Percentiles rank a stretch among this genome's conserved stretches.
These are phyloP conservation scores for Ophion obscuratus DNA, from an alignment of 2,888 invertebrate species.

Conservation along the genomic window DNA sequence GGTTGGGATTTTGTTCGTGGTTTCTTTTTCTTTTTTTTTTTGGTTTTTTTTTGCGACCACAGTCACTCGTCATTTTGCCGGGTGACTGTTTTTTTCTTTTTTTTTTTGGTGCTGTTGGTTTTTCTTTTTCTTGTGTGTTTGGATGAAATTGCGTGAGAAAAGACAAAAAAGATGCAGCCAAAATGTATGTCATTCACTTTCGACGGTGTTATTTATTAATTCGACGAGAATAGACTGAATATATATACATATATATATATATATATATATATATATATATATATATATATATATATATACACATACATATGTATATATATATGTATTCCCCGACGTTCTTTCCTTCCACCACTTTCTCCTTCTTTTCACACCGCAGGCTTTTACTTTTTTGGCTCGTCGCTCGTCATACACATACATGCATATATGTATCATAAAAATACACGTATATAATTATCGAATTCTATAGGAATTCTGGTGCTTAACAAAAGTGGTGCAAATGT, in stretches of 20 bases:
- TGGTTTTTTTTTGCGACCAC: conserved; percentile 44
- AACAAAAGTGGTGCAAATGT: conserved; percentile 83
- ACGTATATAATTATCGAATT: conserved; percentile 48
- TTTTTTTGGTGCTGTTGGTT: conserved; percentile 10
- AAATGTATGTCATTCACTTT: conserved; percentile 65
- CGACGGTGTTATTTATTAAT: conserved; percentile 69
- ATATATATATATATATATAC: background rate
- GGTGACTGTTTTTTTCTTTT: conserved; percentile 53
- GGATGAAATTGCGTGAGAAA: conserved; percentile 58
- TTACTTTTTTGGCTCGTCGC: conserved; percentile 57
- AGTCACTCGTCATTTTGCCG: conserved; percentile 25
- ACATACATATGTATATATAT: too few relatives aligned
- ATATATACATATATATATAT: conserved; percentile 29
- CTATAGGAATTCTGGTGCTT: conserved; percentile 77
- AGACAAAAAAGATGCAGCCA: conserved; percentile 60
- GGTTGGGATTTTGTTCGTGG: conserved; percentile 71
- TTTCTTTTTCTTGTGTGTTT: conserved; percentile 43
- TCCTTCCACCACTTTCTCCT: conserved; percentile 65
- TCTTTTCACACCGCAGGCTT: conserved; percentile 55
- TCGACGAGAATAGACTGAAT: conserved; percentile 47
- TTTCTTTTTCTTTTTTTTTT: conserved; percentile 62
- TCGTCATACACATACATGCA: conserved; percentile 21
- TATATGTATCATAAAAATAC: conserved; percentile 23
- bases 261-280: background rate
- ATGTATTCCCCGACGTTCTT: conserved; percentile 57